These are phyloP conservation scores for Ophioninae sp. DNA, from an alignment of 2,888 invertebrate species.

Conservation along the genomic window DNA sequence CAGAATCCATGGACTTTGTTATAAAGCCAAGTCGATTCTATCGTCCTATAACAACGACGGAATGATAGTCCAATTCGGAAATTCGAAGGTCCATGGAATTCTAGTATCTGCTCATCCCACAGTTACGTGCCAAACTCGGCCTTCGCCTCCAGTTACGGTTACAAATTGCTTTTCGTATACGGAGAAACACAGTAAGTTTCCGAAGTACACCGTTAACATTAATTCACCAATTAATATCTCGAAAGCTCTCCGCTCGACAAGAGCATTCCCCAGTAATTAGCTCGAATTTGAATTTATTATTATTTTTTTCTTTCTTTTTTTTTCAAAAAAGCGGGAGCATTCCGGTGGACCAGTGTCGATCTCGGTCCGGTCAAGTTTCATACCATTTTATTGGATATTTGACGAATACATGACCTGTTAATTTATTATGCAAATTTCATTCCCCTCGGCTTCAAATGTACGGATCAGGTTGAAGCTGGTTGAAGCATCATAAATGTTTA, in stretches of 20 bases:
- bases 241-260: slow-evolving; percentile 32
- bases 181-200: slow-evolving; percentile 25
- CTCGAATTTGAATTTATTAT: slow-evolving; percentile 26
- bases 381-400: background rate
- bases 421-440: background rate
- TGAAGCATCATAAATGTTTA: background rate
- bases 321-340: background rate
- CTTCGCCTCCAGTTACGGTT: background rate
- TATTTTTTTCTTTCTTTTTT: slow-evolving; percentile 9
- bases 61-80: slow-evolving; percentile 59
- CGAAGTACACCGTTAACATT: slow-evolving; percentile 32
- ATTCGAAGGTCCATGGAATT: slow-evolving; percentile 59
- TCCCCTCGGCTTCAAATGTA: background rate
- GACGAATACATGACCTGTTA: background rate
- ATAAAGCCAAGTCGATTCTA: slow-evolving; percentile 15
- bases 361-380: background rate
- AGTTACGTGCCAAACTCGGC: slow-evolving; percentile 34
- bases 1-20: slow-evolving; percentile 29
- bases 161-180: slow-evolving; percentile 12
- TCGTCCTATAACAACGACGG: slow-evolving; percentile 23
- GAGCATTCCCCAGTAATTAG: slow-evolving; percentile 39
- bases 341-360: background rate
- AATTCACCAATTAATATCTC: slow-evolving; percentile 50
- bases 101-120: slow-evolving; percentile 39
- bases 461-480: background rate